phyloP scores from a whole-genome alignment of 2,888 invertebrate species.

The Trachelus iudaicus region DNA sequence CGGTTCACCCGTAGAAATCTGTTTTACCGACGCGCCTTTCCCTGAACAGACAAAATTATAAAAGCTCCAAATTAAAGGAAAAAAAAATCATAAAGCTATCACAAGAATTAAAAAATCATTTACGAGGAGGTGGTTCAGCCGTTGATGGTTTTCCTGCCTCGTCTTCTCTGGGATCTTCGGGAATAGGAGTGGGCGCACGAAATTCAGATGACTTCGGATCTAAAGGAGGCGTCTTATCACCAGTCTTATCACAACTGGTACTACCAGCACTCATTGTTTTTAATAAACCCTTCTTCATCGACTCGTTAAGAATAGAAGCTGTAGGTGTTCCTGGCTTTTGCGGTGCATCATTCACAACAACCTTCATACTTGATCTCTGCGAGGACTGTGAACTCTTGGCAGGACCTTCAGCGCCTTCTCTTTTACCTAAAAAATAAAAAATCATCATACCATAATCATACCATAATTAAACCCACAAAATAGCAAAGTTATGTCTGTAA shows the following conservation, averaged over 20 bases:
- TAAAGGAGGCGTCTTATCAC: constrained; percentile 20
- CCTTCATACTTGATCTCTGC: constrained; percentile 34
- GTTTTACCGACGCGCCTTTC: neutral
- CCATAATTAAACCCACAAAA: constrained; percentile 13
- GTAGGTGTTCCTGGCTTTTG: constrained; percentile 14
- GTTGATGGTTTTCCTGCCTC: constrained; percentile 41
- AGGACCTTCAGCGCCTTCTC: constrained; percentile 17
- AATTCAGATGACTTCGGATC: constrained; percentile 13
- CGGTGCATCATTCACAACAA: constrained; percentile 19
- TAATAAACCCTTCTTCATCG: constrained; percentile 44
- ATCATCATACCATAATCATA: constrained; percentile 27
- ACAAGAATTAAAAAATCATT: neutral
- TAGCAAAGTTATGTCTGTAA: neutral
- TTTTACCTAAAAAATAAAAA: constrained; percentile 24
- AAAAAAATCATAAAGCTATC: neutral
- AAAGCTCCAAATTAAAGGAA: neutral
- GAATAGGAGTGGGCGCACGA: constrained; percentile 71
- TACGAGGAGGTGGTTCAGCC: constrained; percentile 45
- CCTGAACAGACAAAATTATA: neutral
- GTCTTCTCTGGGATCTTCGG: constrained; percentile 70
- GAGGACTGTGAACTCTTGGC: constrained; percentile 20
- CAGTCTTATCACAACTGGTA: constrained; percentile 15
- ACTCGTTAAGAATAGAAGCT: constrained; percentile 28
- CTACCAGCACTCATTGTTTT: constrained; percentile 40
- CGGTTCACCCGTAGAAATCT: neutral